phyloP scores from a whole-genome alignment of 2,113 vertebrate genomes.

The Trogon melanurus region DNA sequence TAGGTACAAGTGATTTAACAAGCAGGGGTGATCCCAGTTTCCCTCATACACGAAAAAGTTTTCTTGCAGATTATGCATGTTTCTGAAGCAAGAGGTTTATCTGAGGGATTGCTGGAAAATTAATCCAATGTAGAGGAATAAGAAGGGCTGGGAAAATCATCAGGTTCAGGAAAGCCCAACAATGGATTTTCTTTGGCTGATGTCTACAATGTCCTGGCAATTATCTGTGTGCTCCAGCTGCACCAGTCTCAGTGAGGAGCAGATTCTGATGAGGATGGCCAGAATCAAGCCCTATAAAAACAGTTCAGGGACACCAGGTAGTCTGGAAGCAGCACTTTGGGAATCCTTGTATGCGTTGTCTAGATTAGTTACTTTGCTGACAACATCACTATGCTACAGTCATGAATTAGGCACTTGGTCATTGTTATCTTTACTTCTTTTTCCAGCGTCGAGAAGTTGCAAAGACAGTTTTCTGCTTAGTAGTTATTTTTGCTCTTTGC shows the following conservation, averaged over 20 bases:
- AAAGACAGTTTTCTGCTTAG: constrained; percentile 96
- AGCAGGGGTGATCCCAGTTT: neutral
- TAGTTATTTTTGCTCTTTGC: constrained; percentile 96
- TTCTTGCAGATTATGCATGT: neutral
- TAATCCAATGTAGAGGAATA: neutral
- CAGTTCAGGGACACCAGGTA: neutral
- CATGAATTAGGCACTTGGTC: neutral
- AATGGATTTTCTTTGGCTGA: neutral
- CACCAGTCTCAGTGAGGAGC: neutral
- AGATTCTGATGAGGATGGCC: neutral
- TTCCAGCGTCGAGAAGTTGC: constrained; percentile 95
- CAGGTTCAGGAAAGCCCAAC: neutral
- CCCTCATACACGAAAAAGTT: neutral
- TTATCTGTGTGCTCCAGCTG: neutral
- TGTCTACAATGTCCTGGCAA: neutral
- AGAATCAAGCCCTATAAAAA: neutral
- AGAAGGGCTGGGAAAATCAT: neutral
- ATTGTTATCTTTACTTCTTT: neutral
- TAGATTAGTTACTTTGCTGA: neutral
- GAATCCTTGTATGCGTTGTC: neutral
- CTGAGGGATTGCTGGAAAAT: neutral
- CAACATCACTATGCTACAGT: neutral
- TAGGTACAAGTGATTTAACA: neutral
- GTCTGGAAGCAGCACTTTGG: neutral
- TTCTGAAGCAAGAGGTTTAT: neutral